phyloP scores from a whole-genome alignment of 2,113 vertebrate genomes.

The Neolamprologus hecqui region DNA sequence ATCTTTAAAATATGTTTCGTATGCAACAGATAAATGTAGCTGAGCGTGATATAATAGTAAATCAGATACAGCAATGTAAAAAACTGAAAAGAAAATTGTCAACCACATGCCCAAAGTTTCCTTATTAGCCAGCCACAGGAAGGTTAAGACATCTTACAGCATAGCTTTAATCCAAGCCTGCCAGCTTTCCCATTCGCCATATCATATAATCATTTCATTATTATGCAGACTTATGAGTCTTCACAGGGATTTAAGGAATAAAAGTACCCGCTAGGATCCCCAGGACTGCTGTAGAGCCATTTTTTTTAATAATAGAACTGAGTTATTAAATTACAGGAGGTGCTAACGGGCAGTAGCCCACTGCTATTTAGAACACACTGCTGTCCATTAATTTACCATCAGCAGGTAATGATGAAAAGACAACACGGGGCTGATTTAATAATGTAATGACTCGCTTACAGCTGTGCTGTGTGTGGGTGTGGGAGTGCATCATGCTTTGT shows the following conservation, averaged over 20 bases:
- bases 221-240: constrained; percentile 2
- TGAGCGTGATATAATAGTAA: neutral
- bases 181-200: neutral
- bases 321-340: constrained; percentile 33
- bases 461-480: neutral
- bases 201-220: constrained; percentile 16
- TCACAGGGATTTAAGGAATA: neutral
- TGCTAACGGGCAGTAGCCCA: neutral
- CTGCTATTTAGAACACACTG: neutral
- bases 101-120: neutral
- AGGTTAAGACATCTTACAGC: neutral
- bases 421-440: constrained; percentile 55
- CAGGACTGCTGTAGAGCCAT: neutral
- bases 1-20: neutral
- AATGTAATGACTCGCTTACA: constrained; percentile 8
- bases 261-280: neutral
- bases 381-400: constrained; percentile 44
- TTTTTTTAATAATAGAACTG: neutral
- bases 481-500: neutral
- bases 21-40: neutral
- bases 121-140: neutral
- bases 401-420: constrained; percentile 55
- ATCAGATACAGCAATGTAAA: neutral
- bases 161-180: neutral
- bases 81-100: neutral